Evolutionary conservation across 2,113 vertebrate species (phyloP).

Genomic region (Chauna torquata): DNA sequence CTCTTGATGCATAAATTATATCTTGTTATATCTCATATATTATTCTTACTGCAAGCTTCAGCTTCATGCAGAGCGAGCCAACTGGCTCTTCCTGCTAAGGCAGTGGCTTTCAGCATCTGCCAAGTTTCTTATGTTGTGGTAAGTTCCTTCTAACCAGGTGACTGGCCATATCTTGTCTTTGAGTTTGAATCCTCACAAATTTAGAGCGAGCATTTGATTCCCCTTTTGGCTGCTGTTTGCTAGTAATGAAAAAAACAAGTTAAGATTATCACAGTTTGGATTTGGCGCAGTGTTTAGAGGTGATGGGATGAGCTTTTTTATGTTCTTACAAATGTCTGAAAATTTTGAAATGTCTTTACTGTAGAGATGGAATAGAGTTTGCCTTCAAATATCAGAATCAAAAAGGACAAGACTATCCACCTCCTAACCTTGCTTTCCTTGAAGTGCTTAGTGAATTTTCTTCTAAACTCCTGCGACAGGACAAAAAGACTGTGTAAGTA

Average conservation of each 20-base stretch:
- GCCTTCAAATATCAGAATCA: conserved; percentile 98
- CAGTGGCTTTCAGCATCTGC: background rate
- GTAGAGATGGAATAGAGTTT: conserved; percentile 97
- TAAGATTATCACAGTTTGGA: background rate
- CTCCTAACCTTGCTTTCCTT: conserved; percentile 94
- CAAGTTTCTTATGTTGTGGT: background rate
- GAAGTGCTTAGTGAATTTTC: conserved; percentile 98
- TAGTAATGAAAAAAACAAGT: background rate
- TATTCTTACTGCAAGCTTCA: background rate
- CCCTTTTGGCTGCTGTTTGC: background rate
- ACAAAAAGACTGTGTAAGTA: conserved; percentile 99
- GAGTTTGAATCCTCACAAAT: background rate
- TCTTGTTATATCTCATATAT: background rate
- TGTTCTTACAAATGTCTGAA: background rate
- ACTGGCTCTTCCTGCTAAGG: background rate
- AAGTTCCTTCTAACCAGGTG: background rate
- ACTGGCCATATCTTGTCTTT: background rate
- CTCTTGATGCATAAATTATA: background rate
- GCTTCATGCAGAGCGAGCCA: background rate
- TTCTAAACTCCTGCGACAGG: conserved; percentile 95
- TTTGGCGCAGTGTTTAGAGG: background rate
- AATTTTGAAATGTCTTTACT: background rate
- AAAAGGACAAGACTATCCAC: conserved; percentile 94
- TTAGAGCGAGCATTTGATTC: background rate
- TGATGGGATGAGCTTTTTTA: background rate